Evolutionary conservation across 2,888 invertebrate genomes (phyloP).

Genomic region (Oxystoma pomonae): DNA sequence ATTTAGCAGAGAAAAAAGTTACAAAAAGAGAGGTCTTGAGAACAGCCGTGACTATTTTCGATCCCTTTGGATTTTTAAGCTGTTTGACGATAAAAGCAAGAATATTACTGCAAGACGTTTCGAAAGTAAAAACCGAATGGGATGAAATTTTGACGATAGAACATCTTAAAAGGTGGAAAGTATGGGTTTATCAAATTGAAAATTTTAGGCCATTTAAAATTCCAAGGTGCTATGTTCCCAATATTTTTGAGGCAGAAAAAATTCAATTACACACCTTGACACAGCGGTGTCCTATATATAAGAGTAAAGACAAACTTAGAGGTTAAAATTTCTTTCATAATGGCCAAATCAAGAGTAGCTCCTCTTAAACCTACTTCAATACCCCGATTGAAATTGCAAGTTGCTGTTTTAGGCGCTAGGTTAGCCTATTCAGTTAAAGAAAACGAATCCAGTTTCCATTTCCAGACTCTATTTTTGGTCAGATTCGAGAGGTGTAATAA

Average conservation of each 20-base stretch:
- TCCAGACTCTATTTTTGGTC: not conserved
- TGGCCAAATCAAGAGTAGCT: not conserved
- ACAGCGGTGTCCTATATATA: not conserved
- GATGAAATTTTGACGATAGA: too few species aligned
- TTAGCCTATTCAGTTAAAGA: not conserved
- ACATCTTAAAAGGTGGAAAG: too few species aligned
- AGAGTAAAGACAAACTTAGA: not conserved
- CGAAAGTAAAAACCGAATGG: too few species aligned
- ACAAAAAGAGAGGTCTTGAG: too few species aligned
- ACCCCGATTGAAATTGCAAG: not conserved
- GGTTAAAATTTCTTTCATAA: not conserved
- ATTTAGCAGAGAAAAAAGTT: too few species aligned
- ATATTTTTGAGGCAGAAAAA: not conserved
- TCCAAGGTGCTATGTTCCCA: not conserved
- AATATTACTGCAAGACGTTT: too few species aligned
- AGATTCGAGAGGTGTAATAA: not conserved
- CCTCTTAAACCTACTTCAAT: not conserved
- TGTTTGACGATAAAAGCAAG: too few species aligned
- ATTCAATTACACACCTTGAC: not conserved
- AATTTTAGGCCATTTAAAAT: not conserved
- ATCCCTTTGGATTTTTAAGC: too few species aligned
- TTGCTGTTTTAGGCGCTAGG: not conserved
- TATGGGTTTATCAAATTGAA: not conserved
- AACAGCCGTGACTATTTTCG: too few species aligned
- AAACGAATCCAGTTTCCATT: not conserved